Base-by-base conservation (phyloP, 2,113 vertebrate genomes). In the Notothenia rossii region DNA sequence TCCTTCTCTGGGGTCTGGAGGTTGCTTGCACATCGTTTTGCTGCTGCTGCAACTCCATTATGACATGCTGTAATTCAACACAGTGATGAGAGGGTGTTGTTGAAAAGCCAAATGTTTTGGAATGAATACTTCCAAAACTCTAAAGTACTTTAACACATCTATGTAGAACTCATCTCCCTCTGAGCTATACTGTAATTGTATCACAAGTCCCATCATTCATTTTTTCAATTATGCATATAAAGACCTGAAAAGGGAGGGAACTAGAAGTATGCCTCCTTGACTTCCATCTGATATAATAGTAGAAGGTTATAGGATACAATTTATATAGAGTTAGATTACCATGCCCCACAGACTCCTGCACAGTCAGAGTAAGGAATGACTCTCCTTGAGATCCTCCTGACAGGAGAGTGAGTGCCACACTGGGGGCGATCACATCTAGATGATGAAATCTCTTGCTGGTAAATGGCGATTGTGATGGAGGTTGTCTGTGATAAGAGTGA, bases 361-460 rank as follows among this genome's bases (percentile, higher is more conserved):
- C 67, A 61, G 79, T 72, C 62, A 25, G 83, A 86, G 48, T 78
- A 91, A 83, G 54, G 48, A 82, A 83, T 83, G 29, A 55, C 84
- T 79, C 75, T 67, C 69, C 50, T 71, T 79, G 71, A 81, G 74
- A 82, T 73, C 65, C 45, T 77, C 69, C 49, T 71, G 69, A 84
- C 81, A 85, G 60, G 36, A 75, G 82, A 83, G 64, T 74, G 75
- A 87, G 74, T 82, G 72, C 60, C 82, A 77, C 70, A 75, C 63
- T 51, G 61, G 54, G 53, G 74, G 73, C 40, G 13, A 81, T 88
- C 78, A 61, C 63, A 69, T 66, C 48, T 55, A 72, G 20, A 76
- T 79, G 90, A 88, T 85, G 79, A 82, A 88, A 86, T 86, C 72
- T 83, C 74, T 58, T 54, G 72, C 56, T 84, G 77, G 85, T 84